phyloP scores from a whole-genome alignment of 2,113 vertebrate species.

The Sinocyclocheilus maitianheensis region DNA sequence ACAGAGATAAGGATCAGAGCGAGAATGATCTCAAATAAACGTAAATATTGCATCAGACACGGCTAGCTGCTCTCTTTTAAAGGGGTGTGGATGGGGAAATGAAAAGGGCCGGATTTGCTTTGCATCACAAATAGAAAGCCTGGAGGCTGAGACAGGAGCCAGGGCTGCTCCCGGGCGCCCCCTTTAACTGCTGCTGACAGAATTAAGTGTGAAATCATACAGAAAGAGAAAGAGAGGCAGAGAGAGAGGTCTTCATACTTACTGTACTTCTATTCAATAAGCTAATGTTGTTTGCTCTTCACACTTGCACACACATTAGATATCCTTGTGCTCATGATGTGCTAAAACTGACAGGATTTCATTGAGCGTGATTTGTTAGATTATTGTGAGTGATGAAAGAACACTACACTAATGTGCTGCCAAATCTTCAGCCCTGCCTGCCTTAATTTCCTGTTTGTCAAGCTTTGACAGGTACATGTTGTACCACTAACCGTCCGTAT shows the following conservation, averaged over 20 bases:
- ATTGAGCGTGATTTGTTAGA: constrained; percentile 32
- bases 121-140: constrained; percentile 55
- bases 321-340: background rate
- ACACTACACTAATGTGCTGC: constrained; percentile 19
- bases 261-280: constrained; percentile 12
- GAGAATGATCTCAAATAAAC: constrained; percentile 62
- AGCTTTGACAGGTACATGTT: constrained; percentile 58
- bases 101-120: constrained; percentile 50
- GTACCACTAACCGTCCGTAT: constrained; percentile 43
- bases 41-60: constrained; percentile 71
- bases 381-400: constrained; percentile 25
- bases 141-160: background rate
- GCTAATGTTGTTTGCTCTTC: constrained; percentile 4
- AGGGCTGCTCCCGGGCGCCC: constrained; percentile 57
- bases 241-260: constrained; percentile 3
- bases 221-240: background rate
- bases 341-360: constrained; percentile 40
- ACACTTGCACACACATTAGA: background rate
- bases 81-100: constrained; percentile 43
- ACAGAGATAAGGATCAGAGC: constrained; percentile 68
- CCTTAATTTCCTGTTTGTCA: constrained; percentile 78
- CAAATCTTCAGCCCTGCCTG: constrained; percentile 56
- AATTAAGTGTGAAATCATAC: background rate
- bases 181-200: constrained; percentile 59
- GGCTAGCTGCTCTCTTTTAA: constrained; percentile 51